Evolutionary conservation across 2,888 invertebrate genomes (phyloP), one percentile per base, ranked within the genome.

Genomic region (Campoplex nolae): DNA sequence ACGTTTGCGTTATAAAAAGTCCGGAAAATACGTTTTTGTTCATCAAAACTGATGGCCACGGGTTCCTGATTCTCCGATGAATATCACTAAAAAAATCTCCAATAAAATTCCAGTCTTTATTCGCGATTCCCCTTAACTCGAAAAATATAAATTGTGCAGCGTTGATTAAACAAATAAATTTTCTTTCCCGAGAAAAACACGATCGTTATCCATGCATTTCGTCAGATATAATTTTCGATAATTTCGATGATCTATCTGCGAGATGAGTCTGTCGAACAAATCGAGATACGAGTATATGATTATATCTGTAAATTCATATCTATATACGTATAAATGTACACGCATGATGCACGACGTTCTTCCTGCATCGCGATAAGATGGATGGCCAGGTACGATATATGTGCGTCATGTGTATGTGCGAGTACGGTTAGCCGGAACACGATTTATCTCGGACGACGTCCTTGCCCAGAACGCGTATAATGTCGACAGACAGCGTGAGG

Each of bases 361-460:
- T 86, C 86, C 75, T 79, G 83, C 62, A 79, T 79, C 83, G 79
- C 65, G 83, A 83, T 86, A 86, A 86, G 86, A 86, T 83, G 83
- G 86, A 86, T 84, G 73, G 84, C 73, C 74, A 81, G 62, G 82
- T 65, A 81, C 48, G 45, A 54, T 71, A 78, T 89, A 74, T 88
- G 82, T 88, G 89, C 51, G 18, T 51, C 51, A 18, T 51, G 18
- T 76, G 84, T 86, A 56, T 38, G 74, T 74, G 35, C 18, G 75
- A 42, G 77, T 78, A 73, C 62, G 74, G 65, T 83, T 56, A 75
- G 51, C 83, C 83, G 86, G 74, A 86, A 83, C 79, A 86, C 83
- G 86, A 86, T 86, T 86, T 86, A 86, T 86, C 86, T 86, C 79
- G 83, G 75, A 75, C 83, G 75, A 83, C 83, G 75, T 86, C 79